phyloP scores from a whole-genome alignment of 2,113 vertebrate species.

The Opisthocomus hoazin region DNA sequence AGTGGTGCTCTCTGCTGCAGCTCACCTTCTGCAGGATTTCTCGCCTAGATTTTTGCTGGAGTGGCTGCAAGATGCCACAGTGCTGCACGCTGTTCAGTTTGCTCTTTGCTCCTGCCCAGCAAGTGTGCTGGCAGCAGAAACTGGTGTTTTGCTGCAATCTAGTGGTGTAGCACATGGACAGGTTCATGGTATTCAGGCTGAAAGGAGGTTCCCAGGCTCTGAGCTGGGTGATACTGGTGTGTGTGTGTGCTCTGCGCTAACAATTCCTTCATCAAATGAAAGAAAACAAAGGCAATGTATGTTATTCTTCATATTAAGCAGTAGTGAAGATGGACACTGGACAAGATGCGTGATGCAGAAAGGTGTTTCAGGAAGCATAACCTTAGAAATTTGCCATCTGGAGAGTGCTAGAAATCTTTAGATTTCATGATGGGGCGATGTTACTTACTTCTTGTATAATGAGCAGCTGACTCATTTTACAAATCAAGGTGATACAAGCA shows the following conservation, averaged over 20 bases:
- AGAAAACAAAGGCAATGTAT: background rate
- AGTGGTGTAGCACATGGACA: background rate
- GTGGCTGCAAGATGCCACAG: background rate
- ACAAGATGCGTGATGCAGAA: background rate
- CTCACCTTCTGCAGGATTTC: background rate
- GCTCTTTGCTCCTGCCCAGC: background rate
- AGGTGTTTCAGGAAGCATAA: background rate
- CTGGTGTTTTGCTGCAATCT: constrained; percentile 53
- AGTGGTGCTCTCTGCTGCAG: background rate
- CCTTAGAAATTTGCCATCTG: background rate
- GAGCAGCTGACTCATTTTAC: background rate
- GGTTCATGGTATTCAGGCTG: background rate
- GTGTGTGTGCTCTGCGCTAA: background rate
- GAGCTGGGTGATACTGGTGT: background rate
- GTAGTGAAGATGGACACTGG: background rate
- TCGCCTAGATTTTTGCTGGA: background rate
- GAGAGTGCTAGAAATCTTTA: background rate
- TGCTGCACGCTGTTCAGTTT: background rate
- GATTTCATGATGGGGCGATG: background rate
- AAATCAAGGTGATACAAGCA: background rate
- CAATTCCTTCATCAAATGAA: background rate
- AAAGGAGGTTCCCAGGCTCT: background rate
- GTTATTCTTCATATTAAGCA: background rate
- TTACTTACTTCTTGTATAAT: too few relatives aligned
- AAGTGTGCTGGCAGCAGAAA: background rate